Evolutionary conservation across 2,888 invertebrate species (phyloP).

Genomic region (Drosophila tripunctata): DNA sequence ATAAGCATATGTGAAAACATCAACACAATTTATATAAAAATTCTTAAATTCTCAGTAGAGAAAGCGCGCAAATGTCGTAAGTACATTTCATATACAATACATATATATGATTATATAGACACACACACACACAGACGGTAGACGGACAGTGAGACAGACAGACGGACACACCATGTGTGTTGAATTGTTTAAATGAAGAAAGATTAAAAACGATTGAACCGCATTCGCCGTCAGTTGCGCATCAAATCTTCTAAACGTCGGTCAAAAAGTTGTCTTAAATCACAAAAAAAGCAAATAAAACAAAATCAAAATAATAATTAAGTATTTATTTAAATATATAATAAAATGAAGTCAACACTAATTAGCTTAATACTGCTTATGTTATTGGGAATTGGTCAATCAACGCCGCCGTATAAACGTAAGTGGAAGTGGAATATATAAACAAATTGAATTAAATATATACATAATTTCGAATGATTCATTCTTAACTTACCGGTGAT

Average conservation of each 20-base stretch:
- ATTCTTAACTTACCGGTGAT: no score
- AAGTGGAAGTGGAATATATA: background rate
- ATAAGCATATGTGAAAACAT: conserved; percentile 56
- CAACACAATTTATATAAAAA: conserved; percentile 49
- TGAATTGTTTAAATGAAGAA: conserved; percentile 35
- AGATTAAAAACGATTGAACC: conserved; percentile 48
- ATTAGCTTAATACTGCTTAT: conserved; percentile 8
- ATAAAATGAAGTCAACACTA: conserved; percentile 23
- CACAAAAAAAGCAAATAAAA: background rate
- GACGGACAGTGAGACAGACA: conserved; percentile 25
- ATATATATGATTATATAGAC: conserved; percentile 39
- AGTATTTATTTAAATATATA: background rate
- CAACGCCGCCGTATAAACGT: conserved; percentile 6
- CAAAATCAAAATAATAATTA: conserved; percentile 2
- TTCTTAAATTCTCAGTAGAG: conserved; percentile 45
- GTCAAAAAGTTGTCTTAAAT: conserved; percentile 14
- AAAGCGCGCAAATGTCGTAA: conserved; percentile 68
- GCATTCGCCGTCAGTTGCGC: conserved; percentile 58
- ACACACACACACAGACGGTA: conserved; percentile 4
- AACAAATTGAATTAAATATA: background rate
- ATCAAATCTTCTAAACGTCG: conserved; percentile 68
- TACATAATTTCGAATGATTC: background rate
- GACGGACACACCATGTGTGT: conserved; percentile 21
- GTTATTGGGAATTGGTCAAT: conserved; percentile 7
- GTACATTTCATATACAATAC: no score